Percentiles rank a stretch among this genome's conserved stretches.
Evolutionary conservation across 2,113 vertebrate genomes (phyloP).

Genomic region (Phasianus colchicus): DNA sequence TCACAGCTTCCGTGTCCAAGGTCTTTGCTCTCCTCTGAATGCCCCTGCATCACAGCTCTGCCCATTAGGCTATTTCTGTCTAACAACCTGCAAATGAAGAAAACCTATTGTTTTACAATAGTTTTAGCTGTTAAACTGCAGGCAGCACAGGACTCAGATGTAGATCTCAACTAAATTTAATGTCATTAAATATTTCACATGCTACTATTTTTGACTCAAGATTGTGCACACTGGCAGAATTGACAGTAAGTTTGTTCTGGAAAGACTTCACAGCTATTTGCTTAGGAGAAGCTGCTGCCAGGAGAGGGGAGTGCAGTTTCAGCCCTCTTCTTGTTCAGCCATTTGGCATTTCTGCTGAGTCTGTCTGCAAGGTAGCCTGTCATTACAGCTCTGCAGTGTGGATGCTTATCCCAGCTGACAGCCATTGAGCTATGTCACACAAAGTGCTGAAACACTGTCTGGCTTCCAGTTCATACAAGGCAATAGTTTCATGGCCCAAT

Average conservation of each 20-base stretch:
- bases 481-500: background rate
- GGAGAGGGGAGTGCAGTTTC: background rate
- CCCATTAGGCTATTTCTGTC: background rate
- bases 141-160: background rate
- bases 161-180: background rate
- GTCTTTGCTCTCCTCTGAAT: background rate
- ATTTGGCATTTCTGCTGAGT: background rate
- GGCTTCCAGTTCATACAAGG: conserved; percentile 26
- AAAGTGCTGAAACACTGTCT: conserved; percentile 8
- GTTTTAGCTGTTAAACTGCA: background rate
- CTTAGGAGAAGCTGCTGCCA: background rate
- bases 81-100: background rate
- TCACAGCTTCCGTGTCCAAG: background rate
- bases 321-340: background rate
- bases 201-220: background rate
- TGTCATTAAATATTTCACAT: background rate
- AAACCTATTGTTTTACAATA: rapidly evolving
- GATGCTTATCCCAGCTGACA: conserved; percentile 23
- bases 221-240: conserved; percentile 2
- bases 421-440: background rate
- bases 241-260: background rate
- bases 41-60: background rate
- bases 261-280: background rate
- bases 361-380: background rate
- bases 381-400: background rate